Evolutionary conservation across 2,113 vertebrate genomes (phyloP).

Genomic region (Thryonomys swinderianus): DNA sequence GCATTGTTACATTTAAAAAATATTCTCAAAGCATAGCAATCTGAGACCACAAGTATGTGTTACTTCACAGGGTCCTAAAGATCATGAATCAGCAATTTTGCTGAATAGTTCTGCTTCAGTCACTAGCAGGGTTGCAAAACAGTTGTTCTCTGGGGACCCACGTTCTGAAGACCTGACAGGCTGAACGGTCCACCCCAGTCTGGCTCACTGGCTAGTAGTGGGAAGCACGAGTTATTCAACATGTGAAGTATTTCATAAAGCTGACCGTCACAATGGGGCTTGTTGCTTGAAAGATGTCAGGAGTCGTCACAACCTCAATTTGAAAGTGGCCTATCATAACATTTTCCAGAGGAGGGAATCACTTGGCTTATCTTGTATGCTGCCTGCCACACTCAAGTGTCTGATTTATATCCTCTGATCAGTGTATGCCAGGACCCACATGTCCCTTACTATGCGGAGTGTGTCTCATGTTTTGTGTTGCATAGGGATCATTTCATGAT

Average conservation of each 20-base stretch:
- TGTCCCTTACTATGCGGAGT: background rate
- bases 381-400: background rate
- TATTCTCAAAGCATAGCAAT: background rate
- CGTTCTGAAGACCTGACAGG: background rate
- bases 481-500: background rate
- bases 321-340: background rate
- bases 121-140: background rate
- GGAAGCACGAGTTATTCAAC: background rate
- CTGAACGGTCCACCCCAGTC: background rate
- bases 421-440: background rate
- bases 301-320: background rate
- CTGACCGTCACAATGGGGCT: accelerated
- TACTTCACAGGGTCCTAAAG: background rate
- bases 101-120: background rate
- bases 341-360: background rate
- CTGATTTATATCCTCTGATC: background rate
- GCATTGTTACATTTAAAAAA: background rate
- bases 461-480: background rate
- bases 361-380: background rate
- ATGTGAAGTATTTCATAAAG: background rate
- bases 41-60: background rate
- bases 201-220: background rate
- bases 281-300: background rate
- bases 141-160: background rate
- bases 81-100: background rate